These are phyloP conservation scores for Hydrozoanthus tunicans DNA, from an alignment of 64 coral and sea anemone genomes.

Conservation along the genomic window DNA sequence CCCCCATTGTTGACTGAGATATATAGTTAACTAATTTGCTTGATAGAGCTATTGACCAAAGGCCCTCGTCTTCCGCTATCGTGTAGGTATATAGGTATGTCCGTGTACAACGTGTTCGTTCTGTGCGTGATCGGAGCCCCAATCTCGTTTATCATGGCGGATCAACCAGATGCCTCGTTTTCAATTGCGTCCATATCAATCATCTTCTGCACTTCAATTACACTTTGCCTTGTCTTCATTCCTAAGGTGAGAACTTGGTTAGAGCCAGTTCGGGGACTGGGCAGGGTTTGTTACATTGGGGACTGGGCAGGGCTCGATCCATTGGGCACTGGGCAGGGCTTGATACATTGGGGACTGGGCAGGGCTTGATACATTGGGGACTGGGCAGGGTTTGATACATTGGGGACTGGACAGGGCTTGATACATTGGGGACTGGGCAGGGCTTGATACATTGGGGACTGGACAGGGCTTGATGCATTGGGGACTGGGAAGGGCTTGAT, in stretches of 20 bases:
- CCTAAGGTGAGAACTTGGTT: constrained; percentile 64
- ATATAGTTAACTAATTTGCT: constrained; percentile 80
- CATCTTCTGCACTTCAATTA: constrained; percentile 79
- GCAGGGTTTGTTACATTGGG: too few species aligned
- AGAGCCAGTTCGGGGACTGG: background rate
- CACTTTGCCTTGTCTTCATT: constrained; percentile 85
- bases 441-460: too few species aligned
- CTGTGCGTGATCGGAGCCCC: constrained; percentile 83
- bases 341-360: too few species aligned
- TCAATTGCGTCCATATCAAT: constrained; percentile 74
- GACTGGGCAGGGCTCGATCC: too few species aligned
- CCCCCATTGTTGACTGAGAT: constrained; percentile 32
- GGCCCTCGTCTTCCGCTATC: background rate
- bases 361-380: too few species aligned
- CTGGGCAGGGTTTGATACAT: too few species aligned
- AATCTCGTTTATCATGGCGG: constrained; percentile 67
- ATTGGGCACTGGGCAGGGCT: too few species aligned
- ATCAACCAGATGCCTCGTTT: constrained; percentile 70
- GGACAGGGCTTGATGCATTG: too few species aligned
- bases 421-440: too few species aligned
- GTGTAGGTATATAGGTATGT: constrained; percentile 86
- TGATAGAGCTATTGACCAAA: background rate
- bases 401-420: too few species aligned
- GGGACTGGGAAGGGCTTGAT: too few species aligned
- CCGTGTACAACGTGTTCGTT: constrained; percentile 90